Base-by-base conservation (phyloP, 2,797 vertebrate genomes). In the Galago senegalensis region DNA sequence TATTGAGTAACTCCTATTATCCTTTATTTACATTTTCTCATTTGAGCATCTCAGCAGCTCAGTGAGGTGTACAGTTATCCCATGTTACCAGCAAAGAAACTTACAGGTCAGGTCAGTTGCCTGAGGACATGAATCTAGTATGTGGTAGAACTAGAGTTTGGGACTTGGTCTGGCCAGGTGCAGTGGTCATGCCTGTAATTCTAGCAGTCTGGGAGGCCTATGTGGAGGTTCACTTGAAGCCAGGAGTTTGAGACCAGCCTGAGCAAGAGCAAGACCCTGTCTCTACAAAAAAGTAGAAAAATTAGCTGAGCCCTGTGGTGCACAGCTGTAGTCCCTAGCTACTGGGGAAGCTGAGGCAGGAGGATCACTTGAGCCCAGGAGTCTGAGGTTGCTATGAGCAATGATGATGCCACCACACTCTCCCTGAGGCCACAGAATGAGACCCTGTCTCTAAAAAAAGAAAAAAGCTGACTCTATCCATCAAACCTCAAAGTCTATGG, bases 1-100 rank as follows among this genome's bases (percentile, higher is more conserved):
- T 89, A 60, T 90, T 91, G 82, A 88, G 73, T 87, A 89, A 69
- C 37, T 79, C 27, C 85, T 91, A 49, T 81, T 93, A 60, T 82
- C 40, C 46, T 75, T 65, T 75, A 65, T 90, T 85, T 86, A 72
- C 40, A 61, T 86, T 46, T 76, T 80, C 75, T 70, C 14, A 40
- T 87, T 72, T 86, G 70, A 75, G 29, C 61, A 46, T 91, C 58
- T 60, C 69, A 53, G 14, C 70, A 81, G 37, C 88, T 88, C 25
- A 18, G 1, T 58, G 70, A 96, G 25, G 58, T 58, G 2, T 34
- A 83, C 70, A 84, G 0, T 76, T 70, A 70, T 67, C 27, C 49
- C 34, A 27, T 5, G 11, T 83, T 76, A 58, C 29, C 18, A 29
- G 79, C 23, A 83, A 58, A 43, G 69, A 85, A 56, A 37, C 10